Evolutionary conservation across 2,888 invertebrate species (phyloP).

Genomic region (Spialia ferax): DNA sequence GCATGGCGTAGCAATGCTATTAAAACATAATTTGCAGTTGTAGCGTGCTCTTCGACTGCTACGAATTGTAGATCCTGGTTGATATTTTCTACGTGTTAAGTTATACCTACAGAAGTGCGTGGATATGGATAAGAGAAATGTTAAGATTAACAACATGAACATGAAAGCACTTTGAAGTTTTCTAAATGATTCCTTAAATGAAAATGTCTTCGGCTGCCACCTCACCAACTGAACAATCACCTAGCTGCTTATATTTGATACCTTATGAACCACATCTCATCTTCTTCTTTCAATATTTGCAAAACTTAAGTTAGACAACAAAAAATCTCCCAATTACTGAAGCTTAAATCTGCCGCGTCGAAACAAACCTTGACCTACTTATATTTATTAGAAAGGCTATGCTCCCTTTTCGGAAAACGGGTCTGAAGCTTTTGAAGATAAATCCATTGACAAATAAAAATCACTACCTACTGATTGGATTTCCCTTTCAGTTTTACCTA

Average conservation of each 20-base stretch:
- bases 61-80: neutral
- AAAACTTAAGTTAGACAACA: neutral
- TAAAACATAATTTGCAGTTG: neutral
- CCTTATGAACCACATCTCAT: too few species aligned
- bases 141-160: too few species aligned
- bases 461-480: neutral
- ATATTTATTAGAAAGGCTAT: slow-evolving; percentile 2
- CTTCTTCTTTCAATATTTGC: too few species aligned
- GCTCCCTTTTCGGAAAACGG: slow-evolving; percentile 15
- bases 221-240: too few species aligned
- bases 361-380: slow-evolving; percentile 23
- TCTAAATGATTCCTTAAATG: too few species aligned
- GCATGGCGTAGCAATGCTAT: neutral
- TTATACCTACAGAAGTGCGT: too few species aligned
- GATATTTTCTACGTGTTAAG: neutral
- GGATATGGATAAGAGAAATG: too few species aligned
- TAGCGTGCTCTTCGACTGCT: neutral
- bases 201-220: too few species aligned
- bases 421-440: slow-evolving; percentile 3
- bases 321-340: slow-evolving; percentile 4
- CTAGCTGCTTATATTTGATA: too few species aligned
- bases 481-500: slow-evolving; percentile 1
- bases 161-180: too few species aligned
- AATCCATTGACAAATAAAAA: slow-evolving; percentile 6
- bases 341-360: slow-evolving; percentile 8